phyloP scores from a whole-genome alignment of 2,797 vertebrate genomes.

The Heteromormyrus szaboi region DNA sequence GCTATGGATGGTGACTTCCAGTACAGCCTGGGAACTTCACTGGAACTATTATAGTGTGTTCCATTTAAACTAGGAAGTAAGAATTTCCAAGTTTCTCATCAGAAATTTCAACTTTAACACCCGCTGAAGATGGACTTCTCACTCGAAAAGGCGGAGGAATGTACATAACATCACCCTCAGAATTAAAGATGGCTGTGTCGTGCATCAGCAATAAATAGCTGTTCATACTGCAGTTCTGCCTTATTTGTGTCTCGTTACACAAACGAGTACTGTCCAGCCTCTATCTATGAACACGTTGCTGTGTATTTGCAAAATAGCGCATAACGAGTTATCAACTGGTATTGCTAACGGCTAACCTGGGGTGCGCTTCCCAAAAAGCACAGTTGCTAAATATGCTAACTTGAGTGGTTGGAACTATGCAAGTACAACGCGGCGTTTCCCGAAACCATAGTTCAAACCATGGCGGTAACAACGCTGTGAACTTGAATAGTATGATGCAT shows the following conservation, averaged over 20 bases:
- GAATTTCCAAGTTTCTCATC: neutral
- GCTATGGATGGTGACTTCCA: neutral
- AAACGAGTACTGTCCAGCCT: neutral
- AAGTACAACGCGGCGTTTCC: neutral
- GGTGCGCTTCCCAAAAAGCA: neutral
- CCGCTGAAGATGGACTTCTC: neutral
- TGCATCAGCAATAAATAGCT: neutral
- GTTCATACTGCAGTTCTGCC: neutral
- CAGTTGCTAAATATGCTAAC: neutral
- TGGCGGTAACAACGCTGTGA: neutral
- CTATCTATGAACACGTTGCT: neutral
- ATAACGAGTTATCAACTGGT: neutral
- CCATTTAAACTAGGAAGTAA: neutral
- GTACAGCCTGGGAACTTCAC: neutral
- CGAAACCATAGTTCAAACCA: neutral
- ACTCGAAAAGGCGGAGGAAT: neutral
- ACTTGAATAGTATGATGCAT: neutral
- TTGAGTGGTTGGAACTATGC: neutral
- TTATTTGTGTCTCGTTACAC: neutral
- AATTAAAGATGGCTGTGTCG: neutral
- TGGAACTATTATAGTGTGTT: neutral
- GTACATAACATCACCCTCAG: neutral
- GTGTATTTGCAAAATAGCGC: neutral
- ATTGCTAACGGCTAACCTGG: neutral
- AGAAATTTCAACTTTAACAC: neutral